phyloP scores from a whole-genome alignment of 2,113 vertebrate species.

The Daboia siamensis region DNA sequence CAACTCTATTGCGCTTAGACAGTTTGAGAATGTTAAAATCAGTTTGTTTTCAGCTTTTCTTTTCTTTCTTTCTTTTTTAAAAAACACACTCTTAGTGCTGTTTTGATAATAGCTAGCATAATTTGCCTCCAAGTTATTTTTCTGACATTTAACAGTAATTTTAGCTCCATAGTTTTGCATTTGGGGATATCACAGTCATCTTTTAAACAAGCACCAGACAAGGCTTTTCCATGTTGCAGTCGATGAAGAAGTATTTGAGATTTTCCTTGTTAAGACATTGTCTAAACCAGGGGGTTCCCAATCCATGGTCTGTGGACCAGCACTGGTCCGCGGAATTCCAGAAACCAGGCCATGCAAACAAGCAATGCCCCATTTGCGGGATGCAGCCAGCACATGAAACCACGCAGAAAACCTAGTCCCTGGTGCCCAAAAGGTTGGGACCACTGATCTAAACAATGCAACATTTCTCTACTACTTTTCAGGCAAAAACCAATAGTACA shows the following conservation, averaged over 20 bases:
- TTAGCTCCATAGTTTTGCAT: neutral
- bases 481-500: neutral
- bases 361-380: too few species aligned
- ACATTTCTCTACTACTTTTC: constrained; percentile 11
- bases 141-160: neutral
- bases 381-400: too few species aligned
- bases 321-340: too few species aligned
- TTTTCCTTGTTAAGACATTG: constrained; percentile 5
- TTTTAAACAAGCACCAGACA: neutral
- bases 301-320: too few species aligned
- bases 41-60: neutral
- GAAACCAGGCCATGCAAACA: too few species aligned
- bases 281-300: neutral
- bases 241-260: neutral
- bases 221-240: neutral
- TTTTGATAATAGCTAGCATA: neutral
- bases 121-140: neutral
- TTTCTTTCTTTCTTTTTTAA: neutral
- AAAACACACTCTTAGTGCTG: neutral
- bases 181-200: neutral
- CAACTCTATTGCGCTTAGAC: neutral
- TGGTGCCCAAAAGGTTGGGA: too few species aligned
- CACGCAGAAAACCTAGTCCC: too few species aligned
- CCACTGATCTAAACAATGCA: neutral
- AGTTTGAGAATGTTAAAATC: neutral